A percentile compares a stretch with the other conserved stretches of the same genome.
Conservation (phyloP, 23 tunicate genomes). For the Halocynthia roretzi region DNA sequence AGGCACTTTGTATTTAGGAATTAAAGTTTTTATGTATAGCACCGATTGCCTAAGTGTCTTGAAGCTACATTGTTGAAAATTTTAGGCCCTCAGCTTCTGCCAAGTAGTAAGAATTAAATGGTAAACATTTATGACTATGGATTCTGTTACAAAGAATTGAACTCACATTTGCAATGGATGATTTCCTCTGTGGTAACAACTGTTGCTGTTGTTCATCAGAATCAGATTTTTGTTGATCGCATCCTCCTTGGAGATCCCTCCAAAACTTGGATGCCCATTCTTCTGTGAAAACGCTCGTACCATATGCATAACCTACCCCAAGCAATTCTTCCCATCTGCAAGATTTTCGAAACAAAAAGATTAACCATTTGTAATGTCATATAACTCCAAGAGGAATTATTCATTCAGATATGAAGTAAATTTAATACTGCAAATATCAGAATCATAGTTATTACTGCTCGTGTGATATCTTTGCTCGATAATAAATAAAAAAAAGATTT, state of each 20-base stretch:
- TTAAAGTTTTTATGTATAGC: neutral
- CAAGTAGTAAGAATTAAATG: neutral
- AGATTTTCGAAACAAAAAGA: no score
- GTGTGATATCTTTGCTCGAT: no score
- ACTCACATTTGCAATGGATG: conserved; percentile 19
- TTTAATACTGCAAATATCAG: no score
- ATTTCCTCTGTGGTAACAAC: neutral
- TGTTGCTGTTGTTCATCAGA: neutral
- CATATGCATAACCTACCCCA: conserved; percentile 65
- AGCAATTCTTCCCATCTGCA: conserved; percentile 57
- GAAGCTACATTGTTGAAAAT: neutral
- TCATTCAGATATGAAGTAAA: no score
- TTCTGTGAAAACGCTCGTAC: conserved; percentile 63
- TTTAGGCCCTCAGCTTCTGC: neutral
- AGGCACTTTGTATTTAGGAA: neutral
- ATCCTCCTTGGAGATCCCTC: conserved; percentile 15
- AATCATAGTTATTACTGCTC: no score
- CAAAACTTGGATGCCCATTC: conserved; percentile 70
- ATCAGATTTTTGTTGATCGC: conserved; percentile 1
- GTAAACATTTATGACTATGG: no score
- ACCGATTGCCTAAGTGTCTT: neutral
- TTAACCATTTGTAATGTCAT: no score
- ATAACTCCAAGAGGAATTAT: no score
- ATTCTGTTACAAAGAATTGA: neutral
- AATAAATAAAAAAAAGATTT: no score